Evolutionary conservation across 2,113 vertebrate genomes (phyloP).

Genomic region (Carollia perspicillata): DNA sequence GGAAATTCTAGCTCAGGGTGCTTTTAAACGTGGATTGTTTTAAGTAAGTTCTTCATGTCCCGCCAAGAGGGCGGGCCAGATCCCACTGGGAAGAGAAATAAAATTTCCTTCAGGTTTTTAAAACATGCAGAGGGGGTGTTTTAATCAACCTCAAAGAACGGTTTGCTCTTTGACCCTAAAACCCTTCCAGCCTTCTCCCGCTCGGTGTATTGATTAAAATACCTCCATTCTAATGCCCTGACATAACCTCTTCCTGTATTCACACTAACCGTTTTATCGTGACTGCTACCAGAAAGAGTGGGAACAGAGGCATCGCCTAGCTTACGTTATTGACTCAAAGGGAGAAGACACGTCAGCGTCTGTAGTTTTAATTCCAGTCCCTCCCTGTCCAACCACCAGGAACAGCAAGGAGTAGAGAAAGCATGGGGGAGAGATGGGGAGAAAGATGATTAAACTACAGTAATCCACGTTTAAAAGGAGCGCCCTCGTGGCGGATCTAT

Average conservation of each 20-base stretch:
- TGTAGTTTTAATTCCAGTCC: not conserved
- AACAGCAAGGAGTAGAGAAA: not conserved
- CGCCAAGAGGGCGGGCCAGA: slow-evolving; percentile 15
- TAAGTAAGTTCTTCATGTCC: slow-evolving; percentile 4
- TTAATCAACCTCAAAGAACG: slow-evolving; percentile 65
- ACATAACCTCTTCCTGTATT: not conserved
- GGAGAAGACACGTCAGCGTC: not conserved
- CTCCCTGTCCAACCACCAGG: not conserved
- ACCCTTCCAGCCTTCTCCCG: not conserved
- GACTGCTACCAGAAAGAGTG: not conserved
- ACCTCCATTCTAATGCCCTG: not conserved
- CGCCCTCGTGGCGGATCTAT: not conserved
- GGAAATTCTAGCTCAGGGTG: slow-evolving; percentile 62
- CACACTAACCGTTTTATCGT: not conserved
- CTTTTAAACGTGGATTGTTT: slow-evolving; percentile 78
- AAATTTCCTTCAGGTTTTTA: slow-evolving; percentile 72
- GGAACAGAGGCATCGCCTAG: not conserved
- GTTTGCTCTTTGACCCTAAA: slow-evolving; percentile 62
- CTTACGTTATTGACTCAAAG: not conserved
- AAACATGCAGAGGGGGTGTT: slow-evolving; percentile 53
- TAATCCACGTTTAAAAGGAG: slow-evolving; percentile 78
- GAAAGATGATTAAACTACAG: slow-evolving; percentile 28
- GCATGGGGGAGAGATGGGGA: not conserved
- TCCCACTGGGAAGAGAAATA: slow-evolving; percentile 68
- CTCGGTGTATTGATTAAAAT: slow-evolving; percentile 47